Evolutionary conservation across 2,888 invertebrate species (phyloP).

Genomic region (Eilema griseolum): DNA sequence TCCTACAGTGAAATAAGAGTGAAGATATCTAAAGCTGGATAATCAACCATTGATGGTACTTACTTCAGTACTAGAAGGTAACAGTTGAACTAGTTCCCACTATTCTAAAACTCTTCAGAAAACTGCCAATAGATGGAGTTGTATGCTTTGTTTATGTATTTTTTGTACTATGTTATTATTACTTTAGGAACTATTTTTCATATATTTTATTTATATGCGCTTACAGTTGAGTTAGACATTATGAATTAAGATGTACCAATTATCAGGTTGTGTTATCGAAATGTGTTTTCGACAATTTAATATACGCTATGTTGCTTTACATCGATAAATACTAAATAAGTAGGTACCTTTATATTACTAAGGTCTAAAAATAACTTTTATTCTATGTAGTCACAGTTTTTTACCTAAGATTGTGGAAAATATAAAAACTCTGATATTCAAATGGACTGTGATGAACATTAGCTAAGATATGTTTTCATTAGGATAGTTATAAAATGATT

Average conservation of each 20-base stretch:
- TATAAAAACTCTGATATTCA: no score
- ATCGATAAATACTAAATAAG: background rate
- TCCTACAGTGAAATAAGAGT: background rate
- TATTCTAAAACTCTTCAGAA: background rate
- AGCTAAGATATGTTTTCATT: no score
- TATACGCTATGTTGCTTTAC: no score
- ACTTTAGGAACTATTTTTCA: background rate
- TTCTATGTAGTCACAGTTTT: background rate
- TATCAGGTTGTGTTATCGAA: no score
- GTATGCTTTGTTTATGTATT: background rate
- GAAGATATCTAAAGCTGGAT: background rate
- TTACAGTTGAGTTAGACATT: background rate
- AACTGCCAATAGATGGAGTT: constrained; percentile 16
- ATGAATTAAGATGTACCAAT: no score
- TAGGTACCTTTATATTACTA: background rate
- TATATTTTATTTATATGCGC: background rate
- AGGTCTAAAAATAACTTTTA: no score
- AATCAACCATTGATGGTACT: background rate
- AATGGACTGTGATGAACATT: no score
- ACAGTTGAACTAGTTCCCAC: background rate
- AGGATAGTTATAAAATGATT: no score
- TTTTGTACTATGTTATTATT: background rate
- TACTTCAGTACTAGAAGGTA: constrained; percentile 1
- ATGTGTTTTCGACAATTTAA: no score
- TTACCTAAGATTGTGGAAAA: background rate